phyloP scores from a whole-genome alignment of 2,113 vertebrate species.

The Cavia aperea region DNA sequence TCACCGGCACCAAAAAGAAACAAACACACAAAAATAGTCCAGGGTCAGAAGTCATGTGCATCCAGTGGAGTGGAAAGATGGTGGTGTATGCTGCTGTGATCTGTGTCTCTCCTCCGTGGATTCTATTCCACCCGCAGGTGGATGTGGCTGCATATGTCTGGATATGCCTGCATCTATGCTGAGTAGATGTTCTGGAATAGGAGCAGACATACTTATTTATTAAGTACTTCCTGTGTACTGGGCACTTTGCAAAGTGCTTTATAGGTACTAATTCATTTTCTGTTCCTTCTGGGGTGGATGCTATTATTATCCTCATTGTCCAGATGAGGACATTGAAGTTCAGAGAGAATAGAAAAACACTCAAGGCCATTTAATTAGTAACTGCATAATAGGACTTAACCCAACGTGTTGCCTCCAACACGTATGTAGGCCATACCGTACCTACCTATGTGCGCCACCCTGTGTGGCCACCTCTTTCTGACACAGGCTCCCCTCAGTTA shows the following conservation, averaged over 20 bases:
- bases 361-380: neutral
- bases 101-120: neutral
- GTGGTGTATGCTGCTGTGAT: neutral
- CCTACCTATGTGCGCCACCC: neutral
- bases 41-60: neutral
- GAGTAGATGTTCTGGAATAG: neutral
- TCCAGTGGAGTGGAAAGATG: neutral
- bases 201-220: neutral
- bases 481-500: neutral
- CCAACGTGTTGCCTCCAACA: neutral
- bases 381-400: neutral
- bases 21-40: neutral
- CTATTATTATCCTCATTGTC: constrained; percentile 25
- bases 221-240: neutral
- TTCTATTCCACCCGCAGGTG: too few species aligned
- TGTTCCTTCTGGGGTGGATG: neutral
- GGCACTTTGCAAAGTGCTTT: constrained; percentile 18
- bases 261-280: constrained; percentile 7
- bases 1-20: too few species aligned
- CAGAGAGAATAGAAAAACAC: neutral
- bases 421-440: neutral
- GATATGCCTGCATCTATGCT: neutral
- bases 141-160: neutral
- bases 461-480: neutral
- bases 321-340: neutral